These are phyloP conservation scores for Tragelaphus scriptus DNA, from an alignment of 2,113 vertebrate species.

Conservation along the genomic window DNA sequence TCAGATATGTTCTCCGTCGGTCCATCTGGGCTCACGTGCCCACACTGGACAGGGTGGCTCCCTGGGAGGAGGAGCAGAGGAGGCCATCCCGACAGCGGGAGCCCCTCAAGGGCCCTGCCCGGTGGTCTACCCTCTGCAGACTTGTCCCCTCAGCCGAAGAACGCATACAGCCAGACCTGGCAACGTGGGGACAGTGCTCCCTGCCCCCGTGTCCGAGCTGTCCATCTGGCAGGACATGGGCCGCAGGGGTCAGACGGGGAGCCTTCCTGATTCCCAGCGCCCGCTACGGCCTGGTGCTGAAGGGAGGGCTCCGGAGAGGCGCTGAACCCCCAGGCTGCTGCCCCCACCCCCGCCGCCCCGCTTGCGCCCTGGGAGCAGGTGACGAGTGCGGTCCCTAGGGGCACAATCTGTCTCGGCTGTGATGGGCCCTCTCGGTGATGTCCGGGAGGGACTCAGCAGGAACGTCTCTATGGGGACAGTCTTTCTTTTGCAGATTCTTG, in stretches of 20 bases:
- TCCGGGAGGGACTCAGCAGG: conserved; percentile 40
- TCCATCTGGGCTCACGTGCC: not conserved
- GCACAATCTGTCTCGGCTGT: conserved; percentile 3
- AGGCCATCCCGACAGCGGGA: not conserved
- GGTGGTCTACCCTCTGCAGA: not conserved
- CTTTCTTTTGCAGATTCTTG: conserved; percentile 59
- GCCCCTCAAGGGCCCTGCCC: not conserved
- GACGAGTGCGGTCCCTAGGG: conserved; percentile 17
- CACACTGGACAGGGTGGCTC: not conserved
- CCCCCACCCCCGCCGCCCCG: rapidly evolving
- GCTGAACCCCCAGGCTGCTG: not conserved
- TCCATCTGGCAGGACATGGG: not conserved
- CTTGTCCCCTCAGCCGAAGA: not conserved
- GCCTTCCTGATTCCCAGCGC: not conserved
- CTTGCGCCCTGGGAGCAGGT: not conserved
- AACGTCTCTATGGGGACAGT: conserved; percentile 51
- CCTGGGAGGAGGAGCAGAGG: too few relatives aligned
- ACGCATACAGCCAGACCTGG: not conserved
- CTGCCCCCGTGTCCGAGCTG: rapidly evolving
- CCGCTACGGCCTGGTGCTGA: not conserved
- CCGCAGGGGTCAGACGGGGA: not conserved
- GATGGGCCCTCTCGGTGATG: conserved; percentile 17
- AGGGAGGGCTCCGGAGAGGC: not conserved
- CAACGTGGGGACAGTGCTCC: not conserved
- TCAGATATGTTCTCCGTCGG: not conserved